Evolutionary conservation across 2,888 invertebrate species (phyloP).

Genomic region (Bimastos eiseni): DNA sequence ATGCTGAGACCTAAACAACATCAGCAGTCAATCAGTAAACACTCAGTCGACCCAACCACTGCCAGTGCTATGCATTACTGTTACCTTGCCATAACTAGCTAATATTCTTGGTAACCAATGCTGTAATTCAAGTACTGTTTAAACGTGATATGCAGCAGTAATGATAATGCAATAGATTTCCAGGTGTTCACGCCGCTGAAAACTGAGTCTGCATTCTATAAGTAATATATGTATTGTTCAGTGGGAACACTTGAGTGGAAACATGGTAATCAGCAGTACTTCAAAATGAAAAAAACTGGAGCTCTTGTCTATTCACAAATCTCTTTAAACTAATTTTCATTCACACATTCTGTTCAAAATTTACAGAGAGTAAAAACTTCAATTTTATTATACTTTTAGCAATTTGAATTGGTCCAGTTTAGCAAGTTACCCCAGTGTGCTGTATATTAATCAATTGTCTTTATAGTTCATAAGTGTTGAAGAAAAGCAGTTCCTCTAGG

Average conservation of each 20-base stretch:
- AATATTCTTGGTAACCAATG: not conserved
- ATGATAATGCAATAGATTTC: not conserved
- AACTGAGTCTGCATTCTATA: not conserved
- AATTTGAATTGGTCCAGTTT: no score
- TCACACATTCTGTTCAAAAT: no score
- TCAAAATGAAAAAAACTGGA: no score
- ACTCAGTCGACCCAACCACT: not conserved
- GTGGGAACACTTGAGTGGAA: not conserved
- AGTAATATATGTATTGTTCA: not conserved
- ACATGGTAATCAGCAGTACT: not conserved
- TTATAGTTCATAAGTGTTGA: no score
- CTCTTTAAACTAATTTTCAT: no score
- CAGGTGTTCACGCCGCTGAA: not conserved
- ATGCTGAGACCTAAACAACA: conserved; percentile 81
- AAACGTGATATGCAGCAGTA: not conserved
- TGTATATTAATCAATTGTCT: no score
- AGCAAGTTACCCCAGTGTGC: no score
- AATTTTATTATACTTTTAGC: no score
- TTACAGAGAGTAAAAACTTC: no score
- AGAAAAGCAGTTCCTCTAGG: no score
- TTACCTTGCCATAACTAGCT: not conserved
- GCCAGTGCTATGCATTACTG: not conserved
- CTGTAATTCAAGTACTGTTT: not conserved
- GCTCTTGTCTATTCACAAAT: no score
- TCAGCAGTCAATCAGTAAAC: not conserved